These are phyloP conservation scores for Prionailurus viverrinus DNA, from an alignment of 2,113 vertebrate species.

Conservation along the genomic window DNA sequence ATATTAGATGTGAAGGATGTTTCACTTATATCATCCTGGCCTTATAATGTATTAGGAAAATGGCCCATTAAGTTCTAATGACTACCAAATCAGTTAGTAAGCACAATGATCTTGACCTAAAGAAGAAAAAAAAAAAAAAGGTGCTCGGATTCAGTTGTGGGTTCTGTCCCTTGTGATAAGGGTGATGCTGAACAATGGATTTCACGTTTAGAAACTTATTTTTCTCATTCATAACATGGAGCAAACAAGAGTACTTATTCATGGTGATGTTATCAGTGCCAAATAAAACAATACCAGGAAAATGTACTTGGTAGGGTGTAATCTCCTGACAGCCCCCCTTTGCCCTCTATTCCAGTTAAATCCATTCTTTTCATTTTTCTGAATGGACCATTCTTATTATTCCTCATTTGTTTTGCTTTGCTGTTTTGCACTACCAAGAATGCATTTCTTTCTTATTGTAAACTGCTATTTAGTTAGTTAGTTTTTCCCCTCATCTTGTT, in stretches of 20 bases:
- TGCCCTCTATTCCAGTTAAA: background rate
- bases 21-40: background rate
- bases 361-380: background rate
- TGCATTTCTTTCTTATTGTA: background rate
- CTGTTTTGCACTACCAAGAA: background rate
- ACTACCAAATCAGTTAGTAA: background rate
- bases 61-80: background rate
- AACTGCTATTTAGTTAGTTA: background rate
- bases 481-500: too few relatives aligned
- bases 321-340: background rate
- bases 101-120: background rate
- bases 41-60: background rate
- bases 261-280: background rate
- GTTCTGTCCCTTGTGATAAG: background rate
- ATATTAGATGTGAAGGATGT: background rate
- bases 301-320: background rate
- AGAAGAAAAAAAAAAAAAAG: background rate
- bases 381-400: background rate
- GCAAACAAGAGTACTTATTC: background rate
- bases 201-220: background rate
- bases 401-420: background rate
- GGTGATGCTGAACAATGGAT: background rate
- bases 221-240: background rate
- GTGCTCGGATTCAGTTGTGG: background rate
- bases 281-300: constrained; percentile 14